Evolutionary conservation across 2,888 invertebrate species (phyloP).

Genomic region (Nymphalis polychloros): DNA sequence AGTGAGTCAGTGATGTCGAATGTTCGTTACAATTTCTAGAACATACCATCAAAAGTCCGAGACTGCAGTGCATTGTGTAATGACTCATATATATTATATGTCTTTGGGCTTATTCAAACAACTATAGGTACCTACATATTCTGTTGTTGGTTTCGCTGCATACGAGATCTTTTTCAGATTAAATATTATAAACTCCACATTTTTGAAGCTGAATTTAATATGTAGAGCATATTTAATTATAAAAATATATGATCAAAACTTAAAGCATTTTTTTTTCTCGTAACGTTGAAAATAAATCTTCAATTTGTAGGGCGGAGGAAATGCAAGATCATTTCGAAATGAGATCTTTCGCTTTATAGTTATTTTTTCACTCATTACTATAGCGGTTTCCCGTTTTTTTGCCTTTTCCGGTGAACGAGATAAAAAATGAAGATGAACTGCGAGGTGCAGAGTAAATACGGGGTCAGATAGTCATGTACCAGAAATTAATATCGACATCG

Average conservation of each 20-base stretch:
- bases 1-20: too few species aligned
- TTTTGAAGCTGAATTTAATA: neutral
- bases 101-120: neutral
- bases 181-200: neutral
- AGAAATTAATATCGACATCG: conserved; percentile 35
- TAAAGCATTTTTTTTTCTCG: conserved; percentile 3
- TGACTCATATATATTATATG: too few species aligned
- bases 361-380: conserved; percentile 79
- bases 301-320: conserved; percentile 48
- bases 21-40: too few species aligned
- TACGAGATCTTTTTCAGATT: neutral
- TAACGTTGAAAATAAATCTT: conserved; percentile 12
- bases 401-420: conserved; percentile 76
- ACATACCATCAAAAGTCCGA: too few species aligned
- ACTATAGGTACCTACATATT: neutral
- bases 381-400: conserved; percentile 75
- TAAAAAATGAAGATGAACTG: conserved; percentile 81
- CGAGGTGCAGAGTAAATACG: conserved; percentile 81
- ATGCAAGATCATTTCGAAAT: conserved; percentile 56
- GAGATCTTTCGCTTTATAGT: conserved; percentile 61
- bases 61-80: too few species aligned
- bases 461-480: conserved; percentile 58
- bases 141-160: too few species aligned
- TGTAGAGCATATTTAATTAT: neutral
- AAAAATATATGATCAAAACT: conserved; percentile 8